Percentiles rank a stretch among this genome's conserved stretches.
Evolutionary conservation across 2,113 vertebrate genomes (phyloP).

Genomic region (Electrona antarctica): DNA sequence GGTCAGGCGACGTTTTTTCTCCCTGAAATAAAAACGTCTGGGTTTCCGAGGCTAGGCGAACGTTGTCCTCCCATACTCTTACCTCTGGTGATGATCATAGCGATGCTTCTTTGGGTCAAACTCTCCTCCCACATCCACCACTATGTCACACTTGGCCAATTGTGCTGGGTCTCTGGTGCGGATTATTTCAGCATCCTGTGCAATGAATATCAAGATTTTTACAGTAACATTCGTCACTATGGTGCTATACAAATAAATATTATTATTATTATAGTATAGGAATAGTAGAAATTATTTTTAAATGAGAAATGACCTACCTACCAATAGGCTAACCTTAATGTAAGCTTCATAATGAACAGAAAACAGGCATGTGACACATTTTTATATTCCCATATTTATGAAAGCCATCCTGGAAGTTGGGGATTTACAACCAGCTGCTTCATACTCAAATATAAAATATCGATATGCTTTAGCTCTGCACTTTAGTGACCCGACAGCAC

Average conservation of each 20-base stretch:
- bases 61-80: background rate
- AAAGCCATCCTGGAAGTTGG: too few relatives aligned
- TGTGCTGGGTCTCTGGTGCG: conserved; percentile 85
- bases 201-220: conserved; percentile 1
- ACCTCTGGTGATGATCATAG: conserved; percentile 98
- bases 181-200: conserved; percentile 87
- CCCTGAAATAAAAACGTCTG: too few relatives aligned
- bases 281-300: background rate
- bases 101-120: conserved; percentile 87
- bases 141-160: conserved; percentile 86
- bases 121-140: conserved; percentile 93
- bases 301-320: background rate
- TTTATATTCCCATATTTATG: too few relatives aligned
- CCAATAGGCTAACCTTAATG: background rate
- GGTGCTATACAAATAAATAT: too few relatives aligned
- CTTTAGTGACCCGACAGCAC: conserved; percentile 19
- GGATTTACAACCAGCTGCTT: too few relatives aligned
- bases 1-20: too few relatives aligned
- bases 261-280: too few relatives aligned
- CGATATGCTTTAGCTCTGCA: too few relatives aligned
- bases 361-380: background rate
- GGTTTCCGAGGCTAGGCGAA: background rate
- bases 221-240: background rate
- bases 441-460: too few relatives aligned
- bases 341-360: too few relatives aligned